These are phyloP conservation scores for Mya arenaria DNA, from an alignment of 1,140 invertebrate genomes.

Conservation along the genomic window DNA sequence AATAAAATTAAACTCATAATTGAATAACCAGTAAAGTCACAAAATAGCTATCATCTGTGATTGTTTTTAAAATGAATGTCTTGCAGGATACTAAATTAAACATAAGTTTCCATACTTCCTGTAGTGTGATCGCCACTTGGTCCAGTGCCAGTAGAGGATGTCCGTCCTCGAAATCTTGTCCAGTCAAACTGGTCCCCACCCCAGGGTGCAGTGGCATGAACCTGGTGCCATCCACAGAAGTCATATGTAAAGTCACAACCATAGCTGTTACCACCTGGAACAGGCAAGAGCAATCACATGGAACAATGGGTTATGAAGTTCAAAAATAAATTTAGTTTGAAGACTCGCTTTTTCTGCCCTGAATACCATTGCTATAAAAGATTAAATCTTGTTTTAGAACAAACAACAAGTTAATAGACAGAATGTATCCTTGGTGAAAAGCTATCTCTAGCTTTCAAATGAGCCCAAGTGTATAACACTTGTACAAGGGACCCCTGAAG, in stretches of 20 bases:
- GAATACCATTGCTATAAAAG: too few relatives aligned
- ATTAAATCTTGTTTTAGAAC: too few relatives aligned
- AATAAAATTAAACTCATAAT: background rate
- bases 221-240: conserved; percentile 75
- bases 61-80: too few relatives aligned
- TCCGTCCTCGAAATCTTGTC: conserved; percentile 66
- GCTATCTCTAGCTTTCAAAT: too few relatives aligned
- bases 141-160: conserved; percentile 64
- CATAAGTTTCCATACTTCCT: conserved; percentile 71
- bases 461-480: too few relatives aligned
- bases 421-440: too few relatives aligned
- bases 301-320: too few relatives aligned
- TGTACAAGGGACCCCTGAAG: too few relatives aligned
- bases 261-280: conserved; percentile 60
- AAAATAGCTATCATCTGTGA: background rate
- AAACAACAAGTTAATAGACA: too few relatives aligned
- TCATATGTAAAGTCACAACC: conserved; percentile 71
- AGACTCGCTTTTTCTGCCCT: too few relatives aligned
- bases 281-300: background rate
- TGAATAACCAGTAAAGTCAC: background rate
- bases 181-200: conserved; percentile 74
- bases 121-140: conserved; percentile 71
- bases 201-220: conserved; percentile 13
- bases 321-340: too few relatives aligned
- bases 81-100: too few relatives aligned